These are phyloP conservation scores for Drosophila lacicola DNA, from an alignment of 2,888 invertebrate species.

Conservation along the genomic window DNA sequence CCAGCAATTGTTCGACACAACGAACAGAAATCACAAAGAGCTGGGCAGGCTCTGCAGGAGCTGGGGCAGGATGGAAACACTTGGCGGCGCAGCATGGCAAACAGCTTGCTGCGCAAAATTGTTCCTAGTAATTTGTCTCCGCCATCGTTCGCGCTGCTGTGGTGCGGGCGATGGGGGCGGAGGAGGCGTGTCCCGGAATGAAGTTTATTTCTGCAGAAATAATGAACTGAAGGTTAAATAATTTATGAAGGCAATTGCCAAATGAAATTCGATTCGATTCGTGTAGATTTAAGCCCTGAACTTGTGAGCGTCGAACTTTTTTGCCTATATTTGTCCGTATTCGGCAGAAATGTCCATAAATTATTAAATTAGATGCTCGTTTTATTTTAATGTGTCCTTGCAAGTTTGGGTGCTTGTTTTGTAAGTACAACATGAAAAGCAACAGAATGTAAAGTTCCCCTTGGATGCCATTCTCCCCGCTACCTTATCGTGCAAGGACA, in stretches of 20 bases:
- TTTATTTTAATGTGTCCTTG: background rate
- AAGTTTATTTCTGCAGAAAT: slow-evolving; percentile 67
- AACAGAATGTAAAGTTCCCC: slow-evolving; percentile 19
- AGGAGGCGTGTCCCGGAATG: slow-evolving; percentile 24
- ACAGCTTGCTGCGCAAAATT: slow-evolving; percentile 64
- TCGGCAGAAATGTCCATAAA: slow-evolving; percentile 17
- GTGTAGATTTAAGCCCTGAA: slow-evolving; percentile 25
- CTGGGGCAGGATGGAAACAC: slow-evolving; percentile 28
- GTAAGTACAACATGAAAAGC: slow-evolving; percentile 17
- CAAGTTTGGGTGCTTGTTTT: background rate
- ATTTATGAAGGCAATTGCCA: slow-evolving; percentile 70
- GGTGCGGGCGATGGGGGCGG: slow-evolving; percentile 3
- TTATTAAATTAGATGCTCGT: slow-evolving; percentile 21
- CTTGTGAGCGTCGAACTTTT: slow-evolving; percentile 1
- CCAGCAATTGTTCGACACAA: slow-evolving; percentile 68
- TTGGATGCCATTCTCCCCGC: slow-evolving; percentile 13
- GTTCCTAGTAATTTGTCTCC: slow-evolving; percentile 68
- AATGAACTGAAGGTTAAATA: slow-evolving; percentile 63
- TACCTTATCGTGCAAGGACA: slow-evolving; percentile 41
- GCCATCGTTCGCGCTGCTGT: slow-evolving; percentile 10
- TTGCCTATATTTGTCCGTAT: background rate
- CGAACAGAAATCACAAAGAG: slow-evolving; percentile 56
- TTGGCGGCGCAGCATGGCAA: slow-evolving; percentile 41
- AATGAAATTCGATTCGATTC: slow-evolving; percentile 56
- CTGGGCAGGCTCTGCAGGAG: slow-evolving; percentile 5